A percentile compares a stretch with the other conserved stretches of the same genome.
phyloP scores from a whole-genome alignment of 2,113 vertebrate species.

The Centrocercus urophasianus region DNA sequence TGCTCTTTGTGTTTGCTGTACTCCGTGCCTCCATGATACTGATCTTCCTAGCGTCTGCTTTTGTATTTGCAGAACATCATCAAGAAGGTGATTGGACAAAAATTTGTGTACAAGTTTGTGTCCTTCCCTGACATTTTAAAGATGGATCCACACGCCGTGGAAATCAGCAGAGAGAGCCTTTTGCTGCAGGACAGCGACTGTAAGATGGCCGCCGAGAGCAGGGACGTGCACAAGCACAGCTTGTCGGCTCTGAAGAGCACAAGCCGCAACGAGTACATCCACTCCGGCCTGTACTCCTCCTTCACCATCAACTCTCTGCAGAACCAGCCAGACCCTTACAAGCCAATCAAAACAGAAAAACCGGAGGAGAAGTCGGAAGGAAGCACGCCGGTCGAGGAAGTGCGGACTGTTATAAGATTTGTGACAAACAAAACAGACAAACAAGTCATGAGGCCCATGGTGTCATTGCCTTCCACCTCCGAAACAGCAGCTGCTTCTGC shows the following conservation, averaged over 20 bases:
- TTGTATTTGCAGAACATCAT: constrained; percentile 91
- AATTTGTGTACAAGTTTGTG: constrained; percentile 98
- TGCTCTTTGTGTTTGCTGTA: background rate
- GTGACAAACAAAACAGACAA: constrained; percentile 88
- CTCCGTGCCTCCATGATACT: background rate
- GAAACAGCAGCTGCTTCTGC: constrained; percentile 78
- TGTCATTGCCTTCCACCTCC: constrained; percentile 82
- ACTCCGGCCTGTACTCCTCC: constrained; percentile 92
- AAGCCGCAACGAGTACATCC: constrained; percentile 90
- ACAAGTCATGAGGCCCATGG: constrained; percentile 76
- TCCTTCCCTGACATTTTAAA: constrained; percentile 96
- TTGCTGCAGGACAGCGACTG: constrained; percentile 87
- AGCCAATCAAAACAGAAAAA: constrained; percentile 90
- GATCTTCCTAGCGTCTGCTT: constrained; percentile 22
- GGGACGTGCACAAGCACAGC: constrained; percentile 83
- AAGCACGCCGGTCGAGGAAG: constrained; percentile 82
- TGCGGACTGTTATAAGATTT: constrained; percentile 94
- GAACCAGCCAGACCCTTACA: constrained; percentile 85
- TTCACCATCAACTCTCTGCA: constrained; percentile 93
- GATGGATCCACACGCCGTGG: constrained; percentile 91
- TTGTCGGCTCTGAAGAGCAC: constrained; percentile 83
- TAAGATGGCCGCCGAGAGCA: constrained; percentile 76
- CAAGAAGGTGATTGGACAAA: constrained; percentile 97
- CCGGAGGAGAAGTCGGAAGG: constrained; percentile 77
- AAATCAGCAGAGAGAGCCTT: constrained; percentile 87